These are phyloP conservation scores for Nasonia oneida DNA, from an alignment of 2,888 invertebrate species.

Conservation along the genomic window DNA sequence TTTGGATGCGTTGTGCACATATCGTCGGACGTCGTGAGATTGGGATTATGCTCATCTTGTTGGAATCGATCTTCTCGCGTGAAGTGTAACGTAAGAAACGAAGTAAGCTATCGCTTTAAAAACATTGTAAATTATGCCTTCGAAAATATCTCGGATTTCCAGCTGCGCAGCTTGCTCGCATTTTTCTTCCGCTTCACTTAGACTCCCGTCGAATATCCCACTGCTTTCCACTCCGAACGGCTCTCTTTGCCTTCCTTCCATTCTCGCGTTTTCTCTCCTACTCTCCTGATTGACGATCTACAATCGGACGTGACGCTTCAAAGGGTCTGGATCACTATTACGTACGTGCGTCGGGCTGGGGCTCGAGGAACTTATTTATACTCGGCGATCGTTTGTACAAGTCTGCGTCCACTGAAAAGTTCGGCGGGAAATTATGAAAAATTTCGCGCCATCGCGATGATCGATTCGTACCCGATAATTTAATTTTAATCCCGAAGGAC, in stretches of 20 bases:
- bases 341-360: neutral
- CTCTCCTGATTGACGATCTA: slow-evolving; percentile 53
- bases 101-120: neutral
- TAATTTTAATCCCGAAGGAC: neutral
- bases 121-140: slow-evolving; percentile 26
- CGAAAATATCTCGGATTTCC: slow-evolving; percentile 29
- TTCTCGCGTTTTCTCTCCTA: slow-evolving; percentile 9
- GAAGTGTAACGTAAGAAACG: too few species aligned
- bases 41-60: neutral
- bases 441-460: neutral
- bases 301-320: slow-evolving; percentile 45
- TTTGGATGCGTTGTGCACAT: neutral
- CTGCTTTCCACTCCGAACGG: neutral
- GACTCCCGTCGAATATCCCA: slow-evolving; percentile 10
- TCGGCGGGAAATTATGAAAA: neutral
- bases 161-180: slow-evolving; percentile 29
- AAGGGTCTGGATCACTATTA: slow-evolving; percentile 35
- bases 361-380: slow-evolving; percentile 15
- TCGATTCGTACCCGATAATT: neutral
- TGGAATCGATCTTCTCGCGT: neutral
- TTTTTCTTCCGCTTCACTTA: slow-evolving; percentile 30
- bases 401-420: too few species aligned
- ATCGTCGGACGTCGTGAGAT: neutral
- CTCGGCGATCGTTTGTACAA: neutral
- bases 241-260: slow-evolving; percentile 7